These are phyloP conservation scores for Galleria mellonella DNA, from an alignment of 1,140 invertebrate genomes.

Conservation along the genomic window DNA sequence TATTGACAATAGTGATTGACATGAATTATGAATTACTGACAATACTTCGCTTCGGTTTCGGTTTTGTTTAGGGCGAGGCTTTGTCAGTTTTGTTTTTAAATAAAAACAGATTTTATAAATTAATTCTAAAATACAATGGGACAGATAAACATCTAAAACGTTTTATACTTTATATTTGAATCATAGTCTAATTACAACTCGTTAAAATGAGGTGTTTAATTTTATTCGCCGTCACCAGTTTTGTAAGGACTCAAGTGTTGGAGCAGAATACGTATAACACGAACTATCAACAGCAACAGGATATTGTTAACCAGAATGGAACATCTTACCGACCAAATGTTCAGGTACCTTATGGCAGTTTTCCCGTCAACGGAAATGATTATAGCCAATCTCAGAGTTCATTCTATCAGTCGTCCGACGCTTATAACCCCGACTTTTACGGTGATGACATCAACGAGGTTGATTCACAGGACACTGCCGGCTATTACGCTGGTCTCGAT, in stretches of 20 bases:
- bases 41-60: not conserved
- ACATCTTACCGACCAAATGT: constrained; percentile 38
- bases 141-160: not conserved
- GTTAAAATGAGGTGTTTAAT: constrained; percentile 41
- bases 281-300: constrained; percentile 37
- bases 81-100: constrained; percentile 9
- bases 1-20: too few relatives aligned
- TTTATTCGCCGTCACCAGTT: constrained; percentile 28
- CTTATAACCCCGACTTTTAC: constrained; percentile 41
- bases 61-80: constrained; percentile 6
- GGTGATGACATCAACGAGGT: constrained; percentile 50
- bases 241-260: constrained; percentile 35
- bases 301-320: constrained; percentile 39
- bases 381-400: constrained; percentile 50
- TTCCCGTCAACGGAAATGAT: constrained; percentile 50
- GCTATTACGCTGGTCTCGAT: constrained; percentile 54
- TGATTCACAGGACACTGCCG: constrained; percentile 51
- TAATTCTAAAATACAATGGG: not conserved
- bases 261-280: constrained; percentile 45
- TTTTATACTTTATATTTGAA: not conserved
- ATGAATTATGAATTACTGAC: too few relatives aligned
- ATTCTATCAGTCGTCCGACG: constrained; percentile 51
- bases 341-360: constrained; percentile 58
- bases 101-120: not conserved
- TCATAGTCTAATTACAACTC: constrained; percentile 5